Conservation (phyloP, 2,113 vertebrate genomes). For the Echinops telfairi region DNA sequence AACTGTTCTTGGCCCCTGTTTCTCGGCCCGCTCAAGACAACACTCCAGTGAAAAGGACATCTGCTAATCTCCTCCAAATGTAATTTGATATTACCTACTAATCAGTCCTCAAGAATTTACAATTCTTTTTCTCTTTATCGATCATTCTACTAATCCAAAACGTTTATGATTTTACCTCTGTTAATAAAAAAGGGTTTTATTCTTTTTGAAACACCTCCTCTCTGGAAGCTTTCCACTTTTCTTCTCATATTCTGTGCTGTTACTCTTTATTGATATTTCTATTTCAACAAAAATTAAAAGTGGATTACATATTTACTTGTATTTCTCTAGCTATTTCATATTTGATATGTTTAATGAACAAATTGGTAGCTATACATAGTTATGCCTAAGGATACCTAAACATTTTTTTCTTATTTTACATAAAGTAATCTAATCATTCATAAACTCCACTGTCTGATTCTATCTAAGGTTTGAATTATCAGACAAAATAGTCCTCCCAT, state of each 20-base stretch:
- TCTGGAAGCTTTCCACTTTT: not conserved
- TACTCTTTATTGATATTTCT: not conserved
- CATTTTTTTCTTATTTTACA: not conserved
- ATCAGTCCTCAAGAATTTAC: not conserved
- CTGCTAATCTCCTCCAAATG: not conserved
- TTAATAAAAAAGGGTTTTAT: not conserved
- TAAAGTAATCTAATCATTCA: not conserved
- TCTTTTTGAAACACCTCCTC: not conserved
- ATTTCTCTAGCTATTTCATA: not conserved
- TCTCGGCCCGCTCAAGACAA: not conserved
- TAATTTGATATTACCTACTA: not conserved
- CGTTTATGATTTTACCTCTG: not conserved
- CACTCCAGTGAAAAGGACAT: not conserved
- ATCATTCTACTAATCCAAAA: not conserved
- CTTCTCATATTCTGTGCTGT: not conserved
- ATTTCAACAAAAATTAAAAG: not conserved
- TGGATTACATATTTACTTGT: not conserved
- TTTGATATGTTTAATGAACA: not conserved
- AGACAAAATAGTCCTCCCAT: not conserved
- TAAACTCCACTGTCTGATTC: not conserved
- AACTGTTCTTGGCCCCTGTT: not conserved
- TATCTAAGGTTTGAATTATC: not conserved
- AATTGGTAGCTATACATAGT: not conserved
- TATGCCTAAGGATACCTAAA: no score
- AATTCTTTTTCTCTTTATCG: not conserved